A percentile compares a stretch with the other conserved stretches of the same genome.
phyloP scores from a whole-genome alignment of 2,888 invertebrate genomes.

The Diaperis boleti region DNA sequence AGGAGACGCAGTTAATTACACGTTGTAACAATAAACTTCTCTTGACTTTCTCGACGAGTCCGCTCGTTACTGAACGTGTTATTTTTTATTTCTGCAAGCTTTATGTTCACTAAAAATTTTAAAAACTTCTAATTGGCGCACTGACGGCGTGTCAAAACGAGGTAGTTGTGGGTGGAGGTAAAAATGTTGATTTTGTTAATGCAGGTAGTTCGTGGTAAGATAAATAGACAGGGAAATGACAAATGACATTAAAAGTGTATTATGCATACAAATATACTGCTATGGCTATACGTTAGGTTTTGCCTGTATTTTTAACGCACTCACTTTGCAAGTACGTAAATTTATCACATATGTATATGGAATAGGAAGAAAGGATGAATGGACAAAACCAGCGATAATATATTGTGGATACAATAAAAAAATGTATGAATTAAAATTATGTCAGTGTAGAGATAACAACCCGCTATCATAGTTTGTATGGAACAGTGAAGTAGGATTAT shows the following conservation, averaged over 20 bases:
- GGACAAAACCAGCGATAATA: too few species aligned
- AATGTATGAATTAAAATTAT: too few species aligned
- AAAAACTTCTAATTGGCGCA: constrained; percentile 20
- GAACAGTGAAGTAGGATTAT: too few species aligned
- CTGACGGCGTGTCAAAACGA: neutral
- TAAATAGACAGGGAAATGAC: neutral
- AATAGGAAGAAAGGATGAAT: too few species aligned
- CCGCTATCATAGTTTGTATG: too few species aligned
- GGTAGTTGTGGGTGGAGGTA: neutral
- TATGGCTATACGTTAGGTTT: too few species aligned
- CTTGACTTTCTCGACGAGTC: neutral
- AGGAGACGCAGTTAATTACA: neutral
- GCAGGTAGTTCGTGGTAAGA: neutral
- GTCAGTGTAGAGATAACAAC: too few species aligned
- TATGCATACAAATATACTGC: neutral
- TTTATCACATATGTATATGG: too few species aligned
- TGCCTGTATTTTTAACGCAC: too few species aligned
- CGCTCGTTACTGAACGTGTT: neutral
- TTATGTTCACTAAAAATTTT: constrained; percentile 12
- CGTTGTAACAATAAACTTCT: neutral
- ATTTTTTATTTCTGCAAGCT: constrained; percentile 13
- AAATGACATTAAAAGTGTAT: neutral
- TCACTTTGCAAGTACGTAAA: too few species aligned
- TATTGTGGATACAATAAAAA: too few species aligned
- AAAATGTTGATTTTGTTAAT: neutral